Evolutionary conservation across 2,888 invertebrate species (phyloP), one percentile per base, ranked within the genome.

Genomic region (Hypsopygia costalis): DNA sequence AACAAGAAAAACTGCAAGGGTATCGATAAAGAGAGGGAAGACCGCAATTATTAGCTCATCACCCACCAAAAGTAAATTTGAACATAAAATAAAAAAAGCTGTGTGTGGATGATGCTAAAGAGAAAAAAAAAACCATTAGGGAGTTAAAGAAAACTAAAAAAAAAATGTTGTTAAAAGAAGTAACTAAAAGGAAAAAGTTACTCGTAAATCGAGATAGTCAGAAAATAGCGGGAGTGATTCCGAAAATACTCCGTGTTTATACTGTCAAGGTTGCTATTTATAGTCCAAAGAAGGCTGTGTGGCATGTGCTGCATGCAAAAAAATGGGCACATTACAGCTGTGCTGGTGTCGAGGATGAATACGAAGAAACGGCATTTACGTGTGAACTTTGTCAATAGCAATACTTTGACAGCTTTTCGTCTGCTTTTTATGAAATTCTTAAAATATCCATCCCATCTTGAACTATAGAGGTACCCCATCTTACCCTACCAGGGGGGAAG

Each of bases 231-330:
- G 9, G 21, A 39, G 21, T 33, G 41, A 42, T 12, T 35, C 16
- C 21, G 46, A 48, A 41, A 36, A 50, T 37, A 45, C 41, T 12
- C 41, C 42, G 29, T 43, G 47, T 46, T 31, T 58, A 20, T 58
- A 42, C 27, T 58, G 57, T 31, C 34, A 34, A 11, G 47, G 48
- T 20, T 35, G 30, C 20, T 60, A 58, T 44, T 53, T 51, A 20
- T 48, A 49, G 11, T 58, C 56, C 11, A 50, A 41, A 35, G 56
- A 56, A 52, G 54, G 59, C n/a, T 58, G 55, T 48, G 48, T 40
- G 21, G 42, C 48, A 11, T 54, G 58, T 47, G 33, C 46, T 11
- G 32, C 21, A 10, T 57, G 55, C 37, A 41, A 42, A 7, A n/a
- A 48, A 48, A 36, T 57, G 54, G 49, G 50, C 55, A 20, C 50